A percentile compares a stretch with the other conserved stretches of the same genome.
phyloP scores from a whole-genome alignment of 1,140 invertebrate species.

The Solen grandis region DNA sequence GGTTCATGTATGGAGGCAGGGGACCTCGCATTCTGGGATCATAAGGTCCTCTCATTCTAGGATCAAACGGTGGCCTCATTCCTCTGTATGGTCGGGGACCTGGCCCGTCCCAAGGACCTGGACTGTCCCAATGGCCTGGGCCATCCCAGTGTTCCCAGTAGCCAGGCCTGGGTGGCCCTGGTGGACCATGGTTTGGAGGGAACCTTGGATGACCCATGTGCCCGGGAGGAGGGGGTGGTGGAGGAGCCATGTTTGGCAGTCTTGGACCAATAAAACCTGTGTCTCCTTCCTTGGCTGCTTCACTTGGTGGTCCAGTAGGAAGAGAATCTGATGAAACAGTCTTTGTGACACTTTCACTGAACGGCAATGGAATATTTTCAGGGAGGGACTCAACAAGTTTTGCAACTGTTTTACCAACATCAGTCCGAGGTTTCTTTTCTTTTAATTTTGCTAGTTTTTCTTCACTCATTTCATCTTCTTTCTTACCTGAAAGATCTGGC shows the following conservation, averaged over 20 bases:
- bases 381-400: conserved; percentile 45
- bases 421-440: conserved; percentile 55
- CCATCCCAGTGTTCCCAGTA: conserved; percentile 48
- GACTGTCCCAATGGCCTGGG: conserved; percentile 32
- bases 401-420: conserved; percentile 50
- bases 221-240: conserved; percentile 23
- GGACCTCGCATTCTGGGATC: conserved; percentile 42
- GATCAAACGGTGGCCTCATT: conserved; percentile 46
- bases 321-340: conserved; percentile 54
- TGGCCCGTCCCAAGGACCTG: conserved; percentile 33
- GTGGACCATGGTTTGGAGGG: conserved; percentile 45
- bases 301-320: conserved; percentile 40
- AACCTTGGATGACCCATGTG: conserved; percentile 18
- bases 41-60: conserved; percentile 50
- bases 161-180: conserved; percentile 37
- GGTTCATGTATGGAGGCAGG: conserved; percentile 45
- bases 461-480: conserved; percentile 56
- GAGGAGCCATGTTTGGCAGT: conserved; percentile 40
- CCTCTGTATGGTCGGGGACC: conserved; percentile 39
- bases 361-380: conserved; percentile 51
- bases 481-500: conserved; percentile 58
- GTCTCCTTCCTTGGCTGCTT: conserved; percentile 44
- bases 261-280: conserved; percentile 51
- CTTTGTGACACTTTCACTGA: conserved; percentile 43
- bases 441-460: conserved; percentile 59